phyloP scores from a whole-genome alignment of 2,113 vertebrate genomes.

The Diglossa brunneiventris region DNA sequence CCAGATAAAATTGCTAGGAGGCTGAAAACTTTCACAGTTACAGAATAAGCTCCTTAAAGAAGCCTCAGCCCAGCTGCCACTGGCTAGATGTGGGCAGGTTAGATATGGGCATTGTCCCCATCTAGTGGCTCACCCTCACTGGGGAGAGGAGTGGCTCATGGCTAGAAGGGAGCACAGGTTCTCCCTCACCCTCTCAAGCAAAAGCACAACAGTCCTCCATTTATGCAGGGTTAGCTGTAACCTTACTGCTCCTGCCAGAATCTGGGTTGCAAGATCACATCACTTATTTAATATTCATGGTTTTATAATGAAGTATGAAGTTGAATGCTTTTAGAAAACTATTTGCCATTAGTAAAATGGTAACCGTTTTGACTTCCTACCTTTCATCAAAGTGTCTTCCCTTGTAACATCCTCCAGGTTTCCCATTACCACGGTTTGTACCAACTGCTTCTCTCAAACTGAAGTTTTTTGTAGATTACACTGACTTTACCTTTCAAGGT shows the following conservation, averaged over 20 bases:
- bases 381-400: neutral
- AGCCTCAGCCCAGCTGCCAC: neutral
- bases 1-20: neutral
- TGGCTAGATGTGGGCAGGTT: neutral
- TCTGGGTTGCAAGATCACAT: neutral
- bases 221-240: neutral
- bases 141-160: neutral
- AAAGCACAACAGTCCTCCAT: neutral
- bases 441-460: neutral
- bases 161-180: neutral
- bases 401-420: neutral
- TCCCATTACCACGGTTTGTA: rapidly evolving
- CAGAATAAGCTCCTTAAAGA: neutral
- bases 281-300: neutral
- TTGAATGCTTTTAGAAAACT: neutral
- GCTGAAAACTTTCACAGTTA: neutral
- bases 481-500: neutral
- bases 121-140: slow-evolving; percentile 25
- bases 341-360: neutral
- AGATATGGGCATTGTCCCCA: slow-evolving; percentile 33
- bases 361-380: neutral
- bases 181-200: neutral
- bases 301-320: neutral
- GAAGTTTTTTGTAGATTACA: neutral
- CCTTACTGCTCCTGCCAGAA: neutral